Evolutionary conservation across 1,140 invertebrate genomes (phyloP).

Genomic region (Drosophila lowei): DNA sequence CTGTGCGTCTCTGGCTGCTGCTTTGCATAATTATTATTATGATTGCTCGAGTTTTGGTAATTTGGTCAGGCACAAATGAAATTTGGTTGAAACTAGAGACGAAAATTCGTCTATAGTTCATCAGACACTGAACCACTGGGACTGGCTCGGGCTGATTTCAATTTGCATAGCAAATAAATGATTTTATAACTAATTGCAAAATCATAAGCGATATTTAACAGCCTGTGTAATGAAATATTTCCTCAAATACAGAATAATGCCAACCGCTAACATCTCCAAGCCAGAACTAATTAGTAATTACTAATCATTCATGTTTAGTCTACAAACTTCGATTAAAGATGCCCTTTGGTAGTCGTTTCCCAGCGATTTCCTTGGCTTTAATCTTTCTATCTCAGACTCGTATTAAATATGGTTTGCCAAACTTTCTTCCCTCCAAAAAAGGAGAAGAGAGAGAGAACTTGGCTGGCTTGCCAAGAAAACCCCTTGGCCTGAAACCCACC

Average conservation of each 20-base stretch:
- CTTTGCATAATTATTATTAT: slow-evolving; percentile 76
- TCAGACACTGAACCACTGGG: slow-evolving; percentile 7
- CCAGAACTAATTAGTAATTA: no score
- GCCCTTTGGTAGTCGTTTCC: no score
- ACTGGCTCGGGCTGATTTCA: slow-evolving; percentile 9
- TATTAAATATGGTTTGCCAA: slow-evolving; percentile 17
- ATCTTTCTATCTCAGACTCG: slow-evolving; percentile 10
- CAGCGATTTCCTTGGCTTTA: background rate
- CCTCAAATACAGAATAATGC: slow-evolving; percentile 4
- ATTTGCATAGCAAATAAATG: slow-evolving; percentile 46
- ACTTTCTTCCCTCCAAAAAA: background rate
- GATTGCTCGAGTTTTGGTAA: slow-evolving; percentile 60
- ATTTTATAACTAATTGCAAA: slow-evolving; percentile 50
- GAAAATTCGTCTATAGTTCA: slow-evolving; percentile 20
- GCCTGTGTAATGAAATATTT: slow-evolving; percentile 1
- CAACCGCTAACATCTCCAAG: no score
- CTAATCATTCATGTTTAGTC: no score
- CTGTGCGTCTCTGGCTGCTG: slow-evolving; percentile 29
- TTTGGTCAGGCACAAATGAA: slow-evolving; percentile 51
- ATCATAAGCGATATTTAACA: slow-evolving; percentile 21
- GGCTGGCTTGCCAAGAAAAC: slow-evolving; percentile 26
- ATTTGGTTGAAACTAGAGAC: slow-evolving; percentile 32
- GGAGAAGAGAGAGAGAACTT: slow-evolving; percentile 9
- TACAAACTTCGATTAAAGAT: no score
- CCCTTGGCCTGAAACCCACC: background rate